Evolutionary conservation across 2,113 vertebrate species (phyloP), one percentile per base, ranked within the genome.

Genomic region (Saccopteryx bilineata): DNA sequence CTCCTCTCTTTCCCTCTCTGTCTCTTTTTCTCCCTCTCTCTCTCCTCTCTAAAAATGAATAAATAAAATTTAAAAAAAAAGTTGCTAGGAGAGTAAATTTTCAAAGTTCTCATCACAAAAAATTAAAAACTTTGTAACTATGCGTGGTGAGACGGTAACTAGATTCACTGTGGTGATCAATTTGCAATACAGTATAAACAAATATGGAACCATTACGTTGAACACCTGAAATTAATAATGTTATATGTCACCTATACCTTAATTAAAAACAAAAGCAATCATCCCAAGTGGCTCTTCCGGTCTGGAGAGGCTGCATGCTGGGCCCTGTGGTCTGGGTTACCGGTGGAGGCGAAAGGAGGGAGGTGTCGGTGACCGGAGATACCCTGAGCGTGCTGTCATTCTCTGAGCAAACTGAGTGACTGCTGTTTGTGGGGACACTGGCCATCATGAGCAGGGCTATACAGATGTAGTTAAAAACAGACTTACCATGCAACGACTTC

Each of bases 401-500:
- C 76, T 26, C 28, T 0, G 50, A 50, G 82, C n/a, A n/a, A 3
- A 52, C 7, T 5, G 39, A 26, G 15, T 5, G 48, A 63, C 39
- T 26, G 39, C 5, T 21, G 4, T 68, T n/a, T 54, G 46, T 19
- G 33, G 33, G 63, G 33, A 58, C 48, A 11, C 0, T 7, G 79
- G 48, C 15, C 84, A 39, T 17, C 56, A 13, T 1, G 12, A 2
- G n/a, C 58, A 61, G 28, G 54, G 33, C 58, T 61, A n/a, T 2
- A 1, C 2, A 6, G 79, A n/a, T 18, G 48, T 21, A 12, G 33
- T 50, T 46, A 11, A 10, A 86, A 90, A 48, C 2, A 15, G 48
- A 66, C 98, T 98, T 94, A 99, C 99, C 99, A 10, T 99, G 98
- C n/a, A 99, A 97, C 0, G 98, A 98, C 97, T 99, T 99, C 98